Percentiles rank a stretch among this genome's conserved stretches.
These are phyloP conservation scores for Gasterosteus aculeatus DNA, from an alignment of 2,113 vertebrate genomes.

Conservation along the genomic window DNA sequence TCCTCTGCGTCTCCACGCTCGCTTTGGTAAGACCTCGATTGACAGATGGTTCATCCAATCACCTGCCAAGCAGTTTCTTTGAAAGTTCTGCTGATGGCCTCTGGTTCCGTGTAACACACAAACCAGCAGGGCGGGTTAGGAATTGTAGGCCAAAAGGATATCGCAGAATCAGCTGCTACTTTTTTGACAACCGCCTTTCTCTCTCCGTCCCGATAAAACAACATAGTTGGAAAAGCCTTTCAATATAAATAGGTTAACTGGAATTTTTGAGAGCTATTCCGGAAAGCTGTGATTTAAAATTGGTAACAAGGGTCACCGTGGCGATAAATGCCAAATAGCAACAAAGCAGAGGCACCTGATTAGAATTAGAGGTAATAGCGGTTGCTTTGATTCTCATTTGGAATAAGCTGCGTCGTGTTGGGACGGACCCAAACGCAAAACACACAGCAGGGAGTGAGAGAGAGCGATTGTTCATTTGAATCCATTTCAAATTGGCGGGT, in stretches of 20 bases:
- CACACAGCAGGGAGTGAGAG: no score
- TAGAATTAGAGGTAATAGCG: background rate
- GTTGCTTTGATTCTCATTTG: slow-evolving; percentile 2
- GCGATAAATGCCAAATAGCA: slow-evolving; percentile 19
- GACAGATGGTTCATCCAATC: background rate
- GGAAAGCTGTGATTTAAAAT: background rate
- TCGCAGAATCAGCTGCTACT: background rate
- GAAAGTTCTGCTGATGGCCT: no score
- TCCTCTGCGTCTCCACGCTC: background rate
- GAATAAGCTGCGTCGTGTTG: background rate
- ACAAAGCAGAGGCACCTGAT: slow-evolving; percentile 3
- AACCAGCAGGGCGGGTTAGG: background rate
- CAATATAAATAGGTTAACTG: background rate
- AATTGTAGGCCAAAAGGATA: background rate
- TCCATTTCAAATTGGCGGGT: slow-evolving; percentile 1
- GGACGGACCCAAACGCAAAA: no score
- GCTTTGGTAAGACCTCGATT: background rate
- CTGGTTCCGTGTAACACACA: background rate
- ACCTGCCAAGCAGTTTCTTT: background rate
- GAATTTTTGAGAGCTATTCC: background rate
- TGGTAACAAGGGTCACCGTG: slow-evolving; percentile 6
- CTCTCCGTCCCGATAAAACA: background rate
- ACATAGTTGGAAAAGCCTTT: background rate
- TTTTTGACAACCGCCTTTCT: background rate
- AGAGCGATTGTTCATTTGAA: background rate